Percentiles rank a stretch among this genome's conserved stretches.
Evolutionary conservation across 2,797 vertebrate species (phyloP).

Genomic region (Fratercula arctica): DNA sequence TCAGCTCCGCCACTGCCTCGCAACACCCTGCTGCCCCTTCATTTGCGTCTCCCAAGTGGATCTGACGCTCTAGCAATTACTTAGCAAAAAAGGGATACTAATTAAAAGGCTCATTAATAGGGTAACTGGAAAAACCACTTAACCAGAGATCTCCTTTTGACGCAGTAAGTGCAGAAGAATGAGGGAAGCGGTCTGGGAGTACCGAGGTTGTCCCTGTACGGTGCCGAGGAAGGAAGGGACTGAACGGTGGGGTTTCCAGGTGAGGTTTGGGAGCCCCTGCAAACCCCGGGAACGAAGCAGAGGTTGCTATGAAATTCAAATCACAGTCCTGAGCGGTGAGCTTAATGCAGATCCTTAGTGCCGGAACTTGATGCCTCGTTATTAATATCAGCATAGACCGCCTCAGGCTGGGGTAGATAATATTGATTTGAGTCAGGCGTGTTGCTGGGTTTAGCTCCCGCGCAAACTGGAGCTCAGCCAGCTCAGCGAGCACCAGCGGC

Average conservation of each 20-base stretch:
- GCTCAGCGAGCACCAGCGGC: background rate
- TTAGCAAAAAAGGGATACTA: background rate
- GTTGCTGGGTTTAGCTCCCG: background rate
- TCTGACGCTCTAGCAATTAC: background rate
- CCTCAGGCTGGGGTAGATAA: background rate
- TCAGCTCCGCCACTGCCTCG: background rate
- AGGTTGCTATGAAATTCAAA: background rate
- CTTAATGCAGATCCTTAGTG: background rate
- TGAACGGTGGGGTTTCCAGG: background rate
- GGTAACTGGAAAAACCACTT: background rate
- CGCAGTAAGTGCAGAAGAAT: background rate
- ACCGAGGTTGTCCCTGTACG: background rate
- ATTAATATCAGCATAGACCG: background rate
- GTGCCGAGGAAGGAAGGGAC: background rate
- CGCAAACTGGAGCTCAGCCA: background rate
- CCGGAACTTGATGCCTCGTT: background rate
- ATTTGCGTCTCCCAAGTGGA: background rate
- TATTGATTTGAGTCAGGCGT: background rate
- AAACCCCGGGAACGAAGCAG: background rate
- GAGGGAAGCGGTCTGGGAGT: background rate
- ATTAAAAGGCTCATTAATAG: constrained; percentile 49
- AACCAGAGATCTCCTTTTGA: background rate
- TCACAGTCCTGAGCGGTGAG: background rate
- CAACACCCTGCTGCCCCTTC: background rate
- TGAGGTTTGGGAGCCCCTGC: background rate